A percentile compares a stretch with the other conserved stretches of the same genome.
Evolutionary conservation across 1,140 invertebrate species (phyloP).

Genomic region (Luehdorfia chinensis): DNA sequence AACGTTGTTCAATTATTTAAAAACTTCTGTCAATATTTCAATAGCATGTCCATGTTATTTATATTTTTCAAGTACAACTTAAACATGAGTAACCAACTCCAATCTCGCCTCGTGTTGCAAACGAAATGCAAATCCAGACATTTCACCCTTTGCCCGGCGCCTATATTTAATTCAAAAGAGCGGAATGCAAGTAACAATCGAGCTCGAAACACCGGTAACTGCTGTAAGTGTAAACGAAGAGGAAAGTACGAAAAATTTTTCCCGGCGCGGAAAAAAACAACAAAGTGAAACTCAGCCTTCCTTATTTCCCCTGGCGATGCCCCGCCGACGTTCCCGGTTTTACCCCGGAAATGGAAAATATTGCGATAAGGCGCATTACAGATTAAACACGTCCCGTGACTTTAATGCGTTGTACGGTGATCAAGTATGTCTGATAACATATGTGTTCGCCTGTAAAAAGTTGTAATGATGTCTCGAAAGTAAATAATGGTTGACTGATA

Average conservation of each 20-base stretch:
- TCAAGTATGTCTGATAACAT: slow-evolving; percentile 41
- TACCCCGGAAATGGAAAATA: slow-evolving; percentile 72
- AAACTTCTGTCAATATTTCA: too few species aligned
- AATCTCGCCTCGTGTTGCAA: slow-evolving; percentile 55
- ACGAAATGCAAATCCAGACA: slow-evolving; percentile 70
- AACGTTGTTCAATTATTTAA: too few species aligned
- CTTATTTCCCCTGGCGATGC: slow-evolving; percentile 74
- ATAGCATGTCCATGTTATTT: too few species aligned
- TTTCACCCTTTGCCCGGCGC: slow-evolving; percentile 61
- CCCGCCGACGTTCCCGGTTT: slow-evolving; percentile 59
- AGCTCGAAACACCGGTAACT: slow-evolving; percentile 60
- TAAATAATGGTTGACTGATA: slow-evolving; percentile 56
- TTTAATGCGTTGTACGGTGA: slow-evolving; percentile 54
- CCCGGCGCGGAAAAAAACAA: slow-evolving; percentile 45
- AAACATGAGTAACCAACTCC: slow-evolving; percentile 48
- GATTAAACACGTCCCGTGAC: slow-evolving; percentile 65
- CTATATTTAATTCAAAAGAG: slow-evolving; percentile 69
- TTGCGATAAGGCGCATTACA: slow-evolving; percentile 76
- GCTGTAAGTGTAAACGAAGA: slow-evolving; percentile 74
- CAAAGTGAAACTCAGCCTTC: slow-evolving; percentile 72
- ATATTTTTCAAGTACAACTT: slow-evolving; percentile 43
- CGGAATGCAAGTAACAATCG: slow-evolving; percentile 69
- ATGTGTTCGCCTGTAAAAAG: slow-evolving; percentile 36
- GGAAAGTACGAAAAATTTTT: slow-evolving; percentile 64
- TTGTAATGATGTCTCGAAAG: slow-evolving; percentile 45